Evolutionary conservation across 2,797 vertebrate species (phyloP), one percentile per base, ranked within the genome.

Genomic region (Chrysocyon brachyurus): DNA sequence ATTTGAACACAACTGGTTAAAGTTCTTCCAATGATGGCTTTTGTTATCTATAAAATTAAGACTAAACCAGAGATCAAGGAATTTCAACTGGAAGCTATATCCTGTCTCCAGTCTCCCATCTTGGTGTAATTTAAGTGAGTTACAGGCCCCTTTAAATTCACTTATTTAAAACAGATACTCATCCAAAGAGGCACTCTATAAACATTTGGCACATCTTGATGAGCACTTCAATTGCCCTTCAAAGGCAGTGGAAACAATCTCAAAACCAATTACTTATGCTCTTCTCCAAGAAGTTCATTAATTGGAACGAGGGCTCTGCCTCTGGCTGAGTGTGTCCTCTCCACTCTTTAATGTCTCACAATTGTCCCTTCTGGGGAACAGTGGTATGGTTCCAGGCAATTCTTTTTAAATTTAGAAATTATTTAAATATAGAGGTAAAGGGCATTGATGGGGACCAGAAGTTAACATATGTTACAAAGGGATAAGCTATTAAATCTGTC

Each of bases 11-110:
- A 97, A 97, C 85, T 96, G 88, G 96, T 92, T 97, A 97, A 97
- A 94, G 87, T 96, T 97, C 97, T 96, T 97, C 85, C 93, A 97
- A 78, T 97, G 95, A 96, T 97, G 97, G 96, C 96, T 98, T 97
- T 97, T 97, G 98, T 98, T 98, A 98, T 98, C 98, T 98, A 97
- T 98, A 98, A 98, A 98, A 97, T 98, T 97, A 98, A 98, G 94
- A 97, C 96, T 97, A 97, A 98, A 92, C 94, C 94, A 95, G 90
- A 98, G 98, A 98, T 98, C 96, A 98, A 98, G 98, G 97, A 98
- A 98, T 98, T 97, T 98, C 98, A 97, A 98, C 98, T 98, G 97
- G 98, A 98, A 98, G 97, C 96, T 97, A 97, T 97, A 98, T 98
- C 98, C 98, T 98, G 98, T 97, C 98, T 97, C 97, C 97, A 97